Conservation (phyloP, 2,113 vertebrate species). For the Chitala chitala region DNA sequence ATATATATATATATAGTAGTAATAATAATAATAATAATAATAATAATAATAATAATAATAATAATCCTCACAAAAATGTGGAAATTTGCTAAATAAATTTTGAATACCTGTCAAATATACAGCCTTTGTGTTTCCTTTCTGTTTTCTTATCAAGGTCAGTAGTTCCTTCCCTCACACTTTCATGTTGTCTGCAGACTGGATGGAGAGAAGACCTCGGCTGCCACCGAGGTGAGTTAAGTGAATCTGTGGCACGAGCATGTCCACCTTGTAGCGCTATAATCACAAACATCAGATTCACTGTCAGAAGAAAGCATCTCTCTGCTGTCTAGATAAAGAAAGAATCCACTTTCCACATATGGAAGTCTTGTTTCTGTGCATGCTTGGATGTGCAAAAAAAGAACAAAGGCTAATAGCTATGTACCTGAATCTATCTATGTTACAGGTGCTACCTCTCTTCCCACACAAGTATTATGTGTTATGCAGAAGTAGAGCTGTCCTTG, state of each 20-base stretch:
- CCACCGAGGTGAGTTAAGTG: neutral
- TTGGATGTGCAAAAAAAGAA: too few relatives aligned
- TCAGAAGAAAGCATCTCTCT: too few relatives aligned
- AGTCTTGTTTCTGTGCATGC: too few relatives aligned
- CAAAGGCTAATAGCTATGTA: too few relatives aligned
- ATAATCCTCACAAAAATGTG: too few relatives aligned
- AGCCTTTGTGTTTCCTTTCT: neutral
- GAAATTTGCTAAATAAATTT: neutral
- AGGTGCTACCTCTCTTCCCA: neutral
- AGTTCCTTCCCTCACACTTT: neutral
- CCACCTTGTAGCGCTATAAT: neutral
- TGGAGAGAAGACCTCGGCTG: neutral
- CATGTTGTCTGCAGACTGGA: neutral
- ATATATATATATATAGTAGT: neutral
- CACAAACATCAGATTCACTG: neutral
- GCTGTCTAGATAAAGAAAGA: too few relatives aligned
- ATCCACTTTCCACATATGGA: too few relatives aligned
- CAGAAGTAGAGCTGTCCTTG: neutral
- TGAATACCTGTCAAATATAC: neutral
- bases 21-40: neutral
- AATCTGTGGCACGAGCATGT: neutral
- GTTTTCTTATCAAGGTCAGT: constrained; percentile 5
- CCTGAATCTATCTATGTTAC: too few relatives aligned
- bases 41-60: neutral
- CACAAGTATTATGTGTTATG: too few relatives aligned